Conservation (phyloP, 2,113 vertebrate species). For the Pelmatolapia mariae region DNA sequence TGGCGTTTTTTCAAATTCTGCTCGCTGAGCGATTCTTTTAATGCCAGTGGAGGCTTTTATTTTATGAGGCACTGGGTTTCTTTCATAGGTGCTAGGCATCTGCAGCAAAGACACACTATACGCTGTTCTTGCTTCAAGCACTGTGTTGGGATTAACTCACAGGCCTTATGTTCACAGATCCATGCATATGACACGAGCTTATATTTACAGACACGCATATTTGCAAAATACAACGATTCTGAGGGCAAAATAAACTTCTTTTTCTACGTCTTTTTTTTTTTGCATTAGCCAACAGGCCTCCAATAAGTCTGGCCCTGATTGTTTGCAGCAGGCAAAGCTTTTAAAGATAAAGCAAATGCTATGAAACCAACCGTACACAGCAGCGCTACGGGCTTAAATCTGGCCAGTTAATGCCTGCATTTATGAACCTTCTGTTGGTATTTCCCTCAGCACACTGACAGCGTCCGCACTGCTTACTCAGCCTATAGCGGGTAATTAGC, state of each 20-base stretch:
- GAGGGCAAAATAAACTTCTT: neutral
- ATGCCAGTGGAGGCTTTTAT: conserved; percentile 8
- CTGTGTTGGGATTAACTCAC: neutral
- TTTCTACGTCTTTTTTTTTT: neutral
- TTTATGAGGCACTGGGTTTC: neutral
- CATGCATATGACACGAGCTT: neutral
- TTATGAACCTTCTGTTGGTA: conserved; percentile 58
- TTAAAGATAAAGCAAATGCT: conserved; percentile 48
- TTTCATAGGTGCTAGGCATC: neutral
- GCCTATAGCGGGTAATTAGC: conserved; percentile 55
- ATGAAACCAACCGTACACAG: neutral
- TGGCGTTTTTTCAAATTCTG: neutral
- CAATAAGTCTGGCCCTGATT: conserved; percentile 18
- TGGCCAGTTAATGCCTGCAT: conserved; percentile 47
- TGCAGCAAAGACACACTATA: neutral
- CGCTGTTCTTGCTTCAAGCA: conserved; percentile 3
- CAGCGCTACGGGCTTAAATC: conserved; percentile 50
- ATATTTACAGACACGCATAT: neutral
- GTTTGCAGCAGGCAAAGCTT: conserved; percentile 24
- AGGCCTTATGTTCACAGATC: neutral
- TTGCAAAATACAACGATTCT: neutral
- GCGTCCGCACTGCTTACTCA: conserved; percentile 53
- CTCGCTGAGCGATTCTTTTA: neutral
- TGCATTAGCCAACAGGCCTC: neutral
- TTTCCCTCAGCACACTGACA: conserved; percentile 48